phyloP scores from a whole-genome alignment of 2,113 vertebrate species.

The Okapia johnstoni region DNA sequence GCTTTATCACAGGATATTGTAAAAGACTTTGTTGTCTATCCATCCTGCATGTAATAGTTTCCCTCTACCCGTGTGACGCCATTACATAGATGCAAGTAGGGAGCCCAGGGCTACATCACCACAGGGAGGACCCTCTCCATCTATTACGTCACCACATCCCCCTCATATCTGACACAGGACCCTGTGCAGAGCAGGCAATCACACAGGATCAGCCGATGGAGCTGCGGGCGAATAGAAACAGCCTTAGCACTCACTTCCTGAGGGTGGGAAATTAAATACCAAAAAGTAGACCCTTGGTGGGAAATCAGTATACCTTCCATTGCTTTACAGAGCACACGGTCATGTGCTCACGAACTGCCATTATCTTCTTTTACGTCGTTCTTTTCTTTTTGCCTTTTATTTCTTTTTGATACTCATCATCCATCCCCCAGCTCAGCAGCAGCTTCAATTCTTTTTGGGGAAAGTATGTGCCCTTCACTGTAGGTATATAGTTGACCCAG shows the following conservation, averaged over 20 bases:
- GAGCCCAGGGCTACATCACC: rapidly evolving
- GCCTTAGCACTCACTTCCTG: neutral
- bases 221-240: neutral
- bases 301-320: neutral
- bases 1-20: neutral
- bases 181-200: neutral
- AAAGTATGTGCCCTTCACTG: neutral
- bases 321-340: neutral
- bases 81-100: too few species aligned
- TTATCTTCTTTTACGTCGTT: neutral
- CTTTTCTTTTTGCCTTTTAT: neutral
- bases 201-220: neutral
- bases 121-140: neutral
- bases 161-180: rapidly evolving
- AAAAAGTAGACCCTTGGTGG: neutral
- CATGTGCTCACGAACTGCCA: neutral
- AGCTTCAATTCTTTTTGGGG: neutral
- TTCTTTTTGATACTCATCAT: neutral
- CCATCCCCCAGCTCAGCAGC: neutral
- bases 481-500: neutral
- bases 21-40: neutral
- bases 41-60: neutral
- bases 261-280: neutral
- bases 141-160: rapidly evolving
- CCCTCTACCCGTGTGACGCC: neutral